Evolutionary conservation across 2,797 vertebrate genomes (phyloP).

Genomic region (Typhlichthys subterraneus): DNA sequence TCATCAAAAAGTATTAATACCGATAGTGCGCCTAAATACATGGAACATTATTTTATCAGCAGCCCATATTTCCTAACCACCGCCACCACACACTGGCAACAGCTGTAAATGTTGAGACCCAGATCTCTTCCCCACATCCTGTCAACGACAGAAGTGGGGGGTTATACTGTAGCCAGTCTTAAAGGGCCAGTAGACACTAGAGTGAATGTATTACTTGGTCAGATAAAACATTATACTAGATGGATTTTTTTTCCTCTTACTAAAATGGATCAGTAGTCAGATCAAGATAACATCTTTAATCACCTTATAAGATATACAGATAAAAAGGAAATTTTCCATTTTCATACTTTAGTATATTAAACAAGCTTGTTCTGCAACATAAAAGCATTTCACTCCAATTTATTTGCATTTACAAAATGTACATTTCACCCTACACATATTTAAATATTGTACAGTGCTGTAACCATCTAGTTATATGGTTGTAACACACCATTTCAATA

Average conservation of each 20-base stretch:
- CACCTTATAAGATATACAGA: no score
- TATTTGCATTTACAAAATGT: slow-evolving; percentile 23
- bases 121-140: slow-evolving; percentile 49
- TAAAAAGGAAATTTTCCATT: no score
- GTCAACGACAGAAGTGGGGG: slow-evolving; percentile 18
- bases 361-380: no score
- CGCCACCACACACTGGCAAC: slow-evolving; percentile 26
- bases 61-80: slow-evolving; percentile 6
- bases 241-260: no score
- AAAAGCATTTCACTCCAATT: slow-evolving; percentile 5
- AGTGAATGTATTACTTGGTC: neutral
- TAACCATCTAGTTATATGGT: neutral
- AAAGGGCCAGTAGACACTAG: slow-evolving; percentile 60
- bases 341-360: no score
- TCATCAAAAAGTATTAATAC: neutral
- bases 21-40: no score
- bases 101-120: slow-evolving; percentile 59
- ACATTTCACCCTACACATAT: slow-evolving; percentile 28
- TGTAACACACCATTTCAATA: slow-evolving; percentile 14
- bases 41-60: neutral
- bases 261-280: no score
- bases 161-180: slow-evolving; percentile 33
- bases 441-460: slow-evolving; percentile 28
- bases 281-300: no score
- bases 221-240: slow-evolving; percentile 36